Evolutionary conservation across 2,113 vertebrate species (phyloP), one percentile per base, ranked within the genome.

Genomic region (Leptobrachium ailaonicum): DNA sequence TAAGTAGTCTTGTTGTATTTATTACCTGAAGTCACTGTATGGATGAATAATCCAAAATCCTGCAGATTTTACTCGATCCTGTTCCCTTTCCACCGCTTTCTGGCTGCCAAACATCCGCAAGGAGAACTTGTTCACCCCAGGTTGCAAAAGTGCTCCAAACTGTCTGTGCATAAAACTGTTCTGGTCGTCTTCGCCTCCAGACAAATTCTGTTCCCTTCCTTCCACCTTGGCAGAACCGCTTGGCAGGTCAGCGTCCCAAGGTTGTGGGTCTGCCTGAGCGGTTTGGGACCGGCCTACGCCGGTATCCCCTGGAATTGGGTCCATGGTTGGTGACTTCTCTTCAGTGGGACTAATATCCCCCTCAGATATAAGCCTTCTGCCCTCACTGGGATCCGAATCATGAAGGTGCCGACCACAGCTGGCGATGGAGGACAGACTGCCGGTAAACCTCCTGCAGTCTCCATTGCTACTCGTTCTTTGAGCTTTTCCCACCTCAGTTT

Each of bases 11-110:
- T 66, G 45, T 1, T 66, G 43, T 12, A 32, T 75, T 58, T 41
- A 86, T 93, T 95, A 99, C 98, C 98, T 99, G 96, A 99, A 99
- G 90, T 99, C 98, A 85, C 98, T 99, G 93, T 99, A 99, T 20
- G 98, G 97, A 84, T 99, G 98, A 91, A 99, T 97, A 91, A 99
- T 99, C 98, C 98, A 99, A 92, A 96, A 99, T 73, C 98, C 98
- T 4, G 98, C 98, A 50, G 97, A 97, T 84, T 98, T 99, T 83
- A 99, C 97, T 85, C 98, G 92, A 90, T 98, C 96, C 81, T 99
- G 97, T 69, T 99, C 98, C 44, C 96, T 90, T 88, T 99, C 98
- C 82, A 99, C 98, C 42, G 98, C 98, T 90, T 99, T 99, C 91
- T 99, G 97, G 89, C 97, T 99, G 85, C 98, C 98, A 91, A 99